Percentiles rank a stretch among this genome's conserved stretches.
phyloP scores from a whole-genome alignment of 2,113 vertebrate species.

The Lophura nycthemera region DNA sequence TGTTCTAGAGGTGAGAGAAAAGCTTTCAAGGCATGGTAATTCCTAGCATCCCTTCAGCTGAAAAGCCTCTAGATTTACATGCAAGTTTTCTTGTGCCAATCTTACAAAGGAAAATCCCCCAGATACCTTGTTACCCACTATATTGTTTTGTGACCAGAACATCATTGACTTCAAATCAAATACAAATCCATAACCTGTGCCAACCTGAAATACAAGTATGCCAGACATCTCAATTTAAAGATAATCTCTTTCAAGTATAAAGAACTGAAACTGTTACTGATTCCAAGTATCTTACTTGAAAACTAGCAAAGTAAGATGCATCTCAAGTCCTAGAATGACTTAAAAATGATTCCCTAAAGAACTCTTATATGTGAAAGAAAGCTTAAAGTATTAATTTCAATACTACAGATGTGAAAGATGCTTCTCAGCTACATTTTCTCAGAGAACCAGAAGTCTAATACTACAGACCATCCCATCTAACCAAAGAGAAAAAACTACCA shows the following conservation, averaged over 20 bases:
- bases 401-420: neutral
- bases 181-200: neutral
- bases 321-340: neutral
- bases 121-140: neutral
- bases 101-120: neutral
- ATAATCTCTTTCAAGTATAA: neutral
- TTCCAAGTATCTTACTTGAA: neutral
- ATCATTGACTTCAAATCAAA: fast-evolving
- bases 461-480: neutral
- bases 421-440: neutral
- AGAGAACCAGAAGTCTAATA: neutral
- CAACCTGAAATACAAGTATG: neutral
- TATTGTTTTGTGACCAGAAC: neutral
- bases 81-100: neutral
- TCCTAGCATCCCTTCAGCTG: neutral
- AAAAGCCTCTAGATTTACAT: neutral
- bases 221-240: neutral
- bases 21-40: neutral
- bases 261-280: neutral
- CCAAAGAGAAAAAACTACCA: fast-evolving
- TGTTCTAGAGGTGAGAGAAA: neutral
- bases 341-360: neutral
- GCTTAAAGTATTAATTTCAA: neutral
- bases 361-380: neutral
- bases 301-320: neutral